These are phyloP conservation scores for Lutraria rhynchaena DNA, from an alignment of 1,140 invertebrate species.

Conservation along the genomic window DNA sequence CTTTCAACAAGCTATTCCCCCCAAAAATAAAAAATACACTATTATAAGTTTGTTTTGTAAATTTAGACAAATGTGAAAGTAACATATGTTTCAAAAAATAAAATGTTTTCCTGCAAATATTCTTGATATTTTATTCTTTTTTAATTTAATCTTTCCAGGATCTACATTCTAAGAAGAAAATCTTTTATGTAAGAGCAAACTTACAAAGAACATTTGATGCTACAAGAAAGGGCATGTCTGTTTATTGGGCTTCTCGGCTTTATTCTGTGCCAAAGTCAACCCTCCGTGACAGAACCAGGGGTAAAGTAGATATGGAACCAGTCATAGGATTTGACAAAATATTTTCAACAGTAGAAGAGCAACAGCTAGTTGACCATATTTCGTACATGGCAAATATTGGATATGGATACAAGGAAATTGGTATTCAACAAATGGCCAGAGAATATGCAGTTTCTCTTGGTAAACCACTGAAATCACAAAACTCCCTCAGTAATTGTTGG, in stretches of 20 bases:
- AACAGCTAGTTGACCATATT: conserved; percentile 35
- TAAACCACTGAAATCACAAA: conserved; percentile 9
- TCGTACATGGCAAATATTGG: conserved; percentile 47
- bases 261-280: conserved; percentile 42
- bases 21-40: no score
- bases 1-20: no score
- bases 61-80: no score
- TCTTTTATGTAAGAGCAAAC: no score
- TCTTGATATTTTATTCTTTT: no score
- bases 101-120: no score
- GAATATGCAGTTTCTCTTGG: conserved; percentile 47
- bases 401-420: conserved; percentile 39
- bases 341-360: conserved; percentile 12
- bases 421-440: conserved; percentile 20
- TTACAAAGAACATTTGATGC: no score
- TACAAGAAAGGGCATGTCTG: conserved; percentile 16
- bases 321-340: no score
- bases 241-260: conserved; percentile 26
- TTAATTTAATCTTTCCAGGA: no score
- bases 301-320: conserved; percentile 12
- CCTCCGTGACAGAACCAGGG: conserved; percentile 41
- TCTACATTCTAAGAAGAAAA: no score
- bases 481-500: conserved; percentile 26
- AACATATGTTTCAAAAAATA: no score
- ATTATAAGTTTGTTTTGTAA: no score